These are phyloP conservation scores for Platycercus adscitus DNA, from an alignment of 2,113 vertebrate genomes.

Conservation along the genomic window DNA sequence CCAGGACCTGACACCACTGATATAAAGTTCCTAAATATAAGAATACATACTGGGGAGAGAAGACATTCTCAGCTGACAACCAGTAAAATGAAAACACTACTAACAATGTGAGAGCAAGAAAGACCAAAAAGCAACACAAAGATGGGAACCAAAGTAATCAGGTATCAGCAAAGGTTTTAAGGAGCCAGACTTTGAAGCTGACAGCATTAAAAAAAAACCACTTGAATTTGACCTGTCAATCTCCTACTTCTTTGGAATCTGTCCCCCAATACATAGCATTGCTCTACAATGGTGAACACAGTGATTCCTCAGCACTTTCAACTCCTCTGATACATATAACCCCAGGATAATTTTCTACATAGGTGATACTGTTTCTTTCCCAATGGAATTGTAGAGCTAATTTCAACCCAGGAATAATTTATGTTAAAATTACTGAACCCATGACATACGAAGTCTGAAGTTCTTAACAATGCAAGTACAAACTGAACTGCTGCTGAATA, in stretches of 20 bases:
- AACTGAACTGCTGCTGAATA: not conserved
- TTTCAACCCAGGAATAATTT: conserved; percentile 66
- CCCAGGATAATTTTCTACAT: conserved; percentile 65
- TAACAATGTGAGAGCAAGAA: not conserved
- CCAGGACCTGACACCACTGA: not conserved
- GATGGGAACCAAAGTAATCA: not conserved
- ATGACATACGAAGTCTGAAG: conserved; percentile 17
- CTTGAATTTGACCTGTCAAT: conserved; percentile 8
- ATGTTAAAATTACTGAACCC: conserved; percentile 44
- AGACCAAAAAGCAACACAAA: not conserved
- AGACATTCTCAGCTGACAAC: not conserved
- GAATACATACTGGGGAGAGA: not conserved
- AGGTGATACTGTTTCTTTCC: conserved; percentile 61
- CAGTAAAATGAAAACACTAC: not conserved
- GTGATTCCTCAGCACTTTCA: conserved; percentile 58
- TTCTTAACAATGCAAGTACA: conserved; percentile 12
- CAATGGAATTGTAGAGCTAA: conserved; percentile 71
- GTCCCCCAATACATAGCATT: not conserved
- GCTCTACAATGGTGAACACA: conserved; percentile 31
- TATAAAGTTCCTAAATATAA: not conserved
- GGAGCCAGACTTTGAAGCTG: not conserved
- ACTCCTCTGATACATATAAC: conserved; percentile 64
- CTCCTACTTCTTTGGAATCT: conserved; percentile 5
- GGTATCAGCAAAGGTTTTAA: conserved; percentile 25
- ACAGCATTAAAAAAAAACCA: not conserved